A percentile compares a stretch with the other conserved stretches of the same genome.
Evolutionary conservation across 2,888 invertebrate genomes (phyloP).

Genomic region (Meteorus cinctellus): DNA sequence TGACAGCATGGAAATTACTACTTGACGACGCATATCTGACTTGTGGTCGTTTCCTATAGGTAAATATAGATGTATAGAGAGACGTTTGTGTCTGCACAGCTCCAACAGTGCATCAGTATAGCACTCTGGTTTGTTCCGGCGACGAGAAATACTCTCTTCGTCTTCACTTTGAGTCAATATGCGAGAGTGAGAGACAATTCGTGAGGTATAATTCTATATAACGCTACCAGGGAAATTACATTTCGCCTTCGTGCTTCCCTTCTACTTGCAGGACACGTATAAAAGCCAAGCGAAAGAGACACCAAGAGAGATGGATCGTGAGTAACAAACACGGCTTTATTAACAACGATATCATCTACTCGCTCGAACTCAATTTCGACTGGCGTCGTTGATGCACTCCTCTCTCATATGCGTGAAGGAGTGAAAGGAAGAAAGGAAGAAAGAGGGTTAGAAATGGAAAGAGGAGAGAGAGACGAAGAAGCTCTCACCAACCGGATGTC

Average conservation of each 20-base stretch:
- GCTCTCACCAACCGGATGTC: conserved; percentile 42
- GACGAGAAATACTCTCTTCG: background rate
- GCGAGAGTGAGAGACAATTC: conserved; percentile 17
- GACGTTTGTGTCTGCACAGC: conserved; percentile 3
- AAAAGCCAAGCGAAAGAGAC: background rate
- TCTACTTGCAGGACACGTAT: conserved; percentile 12
- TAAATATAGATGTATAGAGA: conserved; percentile 9
- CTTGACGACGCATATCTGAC: conserved; percentile 60
- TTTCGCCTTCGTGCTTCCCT: conserved; percentile 37
- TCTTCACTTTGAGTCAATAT: conserved; percentile 18
- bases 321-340: conserved; percentile 34
- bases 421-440: background rate
- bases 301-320: conserved; percentile 4
- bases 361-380: conserved; percentile 42
- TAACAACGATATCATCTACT: conserved; percentile 40
- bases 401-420: background rate
- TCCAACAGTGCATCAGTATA: conserved; percentile 8
- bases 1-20: conserved; percentile 70
- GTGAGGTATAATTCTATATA: conserved; percentile 24
- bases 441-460: background rate
- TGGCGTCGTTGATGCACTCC: conserved; percentile 23
- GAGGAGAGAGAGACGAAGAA: conserved; percentile 2
- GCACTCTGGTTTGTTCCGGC: conserved; percentile 23
- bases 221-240: conserved; percentile 50
- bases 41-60: conserved; percentile 40